These are phyloP conservation scores for Cephalopterus ornatus DNA, from an alignment of 2,113 vertebrate genomes.

Conservation along the genomic window DNA sequence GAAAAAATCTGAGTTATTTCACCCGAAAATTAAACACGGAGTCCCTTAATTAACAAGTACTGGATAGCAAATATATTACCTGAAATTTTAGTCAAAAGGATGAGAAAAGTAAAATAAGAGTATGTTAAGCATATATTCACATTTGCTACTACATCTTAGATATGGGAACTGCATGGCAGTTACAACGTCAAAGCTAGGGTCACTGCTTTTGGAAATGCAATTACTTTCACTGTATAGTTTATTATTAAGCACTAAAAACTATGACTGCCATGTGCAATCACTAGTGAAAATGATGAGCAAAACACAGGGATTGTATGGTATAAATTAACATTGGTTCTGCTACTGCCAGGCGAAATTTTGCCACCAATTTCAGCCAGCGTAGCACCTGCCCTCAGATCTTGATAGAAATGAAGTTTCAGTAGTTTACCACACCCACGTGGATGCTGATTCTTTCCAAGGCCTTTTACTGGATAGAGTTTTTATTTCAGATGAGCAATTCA, in stretches of 20 bases:
- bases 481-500: not conserved
- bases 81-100: not conserved
- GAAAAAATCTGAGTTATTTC: not conserved
- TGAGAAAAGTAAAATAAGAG: not conserved
- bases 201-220: not conserved
- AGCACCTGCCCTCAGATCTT: not conserved
- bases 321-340: not conserved
- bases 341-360: not conserved
- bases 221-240: not conserved
- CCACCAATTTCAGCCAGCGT: not conserved
- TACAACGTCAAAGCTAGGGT: not conserved
- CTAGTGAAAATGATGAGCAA: not conserved
- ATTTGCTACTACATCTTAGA: not conserved
- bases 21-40: not conserved
- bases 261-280: not conserved
- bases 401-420: not conserved
- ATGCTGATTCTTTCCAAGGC: not conserved
- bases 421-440: not conserved
- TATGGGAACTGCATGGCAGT: not conserved
- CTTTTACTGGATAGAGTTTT: not conserved
- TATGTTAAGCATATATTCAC: not conserved
- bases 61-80: not conserved
- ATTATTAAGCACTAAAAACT: slow-evolving; percentile 3
- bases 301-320: not conserved
- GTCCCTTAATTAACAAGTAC: not conserved